Percentiles rank a stretch among this genome's conserved stretches.
These are phyloP conservation scores for Diaprepes abbreviatus DNA, from an alignment of 2,888 invertebrate species.

Conservation along the genomic window DNA sequence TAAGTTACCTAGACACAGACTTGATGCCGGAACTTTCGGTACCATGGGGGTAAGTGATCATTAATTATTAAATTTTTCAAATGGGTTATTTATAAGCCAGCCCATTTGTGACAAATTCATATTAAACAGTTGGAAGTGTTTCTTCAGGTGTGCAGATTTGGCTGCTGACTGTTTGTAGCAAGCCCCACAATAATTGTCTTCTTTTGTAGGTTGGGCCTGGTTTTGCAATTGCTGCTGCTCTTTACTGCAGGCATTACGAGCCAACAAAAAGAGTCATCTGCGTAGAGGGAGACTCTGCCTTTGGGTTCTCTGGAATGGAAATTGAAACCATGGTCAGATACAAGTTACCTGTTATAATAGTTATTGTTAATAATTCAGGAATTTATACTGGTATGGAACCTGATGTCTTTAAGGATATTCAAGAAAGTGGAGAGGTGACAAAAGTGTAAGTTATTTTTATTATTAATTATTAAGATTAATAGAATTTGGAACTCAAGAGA, in stretches of 20 bases:
- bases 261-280: conserved; percentile 90
- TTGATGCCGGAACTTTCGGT: conserved; percentile 97
- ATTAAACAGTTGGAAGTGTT: too few relatives aligned
- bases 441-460: conserved; percentile 76
- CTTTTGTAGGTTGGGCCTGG: conserved; percentile 85
- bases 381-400: conserved; percentile 90
- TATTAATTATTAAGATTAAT: background rate
- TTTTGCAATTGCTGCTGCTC: conserved; percentile 92
- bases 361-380: conserved; percentile 96
- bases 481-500: too few relatives aligned
- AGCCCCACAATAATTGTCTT: too few relatives aligned
- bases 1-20: conserved; percentile 84
- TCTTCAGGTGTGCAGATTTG: too few relatives aligned
- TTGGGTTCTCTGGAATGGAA: conserved; percentile 99
- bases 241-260: conserved; percentile 87
- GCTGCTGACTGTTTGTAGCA: too few relatives aligned
- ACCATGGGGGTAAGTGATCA: conserved; percentile 90
- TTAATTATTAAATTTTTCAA: too few relatives aligned
- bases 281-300: conserved; percentile 97
- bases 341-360: conserved; percentile 89
- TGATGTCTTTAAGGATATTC: conserved; percentile 80
- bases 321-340: conserved; percentile 96
- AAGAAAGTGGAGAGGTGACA: conserved; percentile 78
- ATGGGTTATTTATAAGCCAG: too few relatives aligned
- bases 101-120: too few relatives aligned